phyloP scores from a whole-genome alignment of 2,113 vertebrate genomes.

The Boulengeromyrus knoepffleri region DNA sequence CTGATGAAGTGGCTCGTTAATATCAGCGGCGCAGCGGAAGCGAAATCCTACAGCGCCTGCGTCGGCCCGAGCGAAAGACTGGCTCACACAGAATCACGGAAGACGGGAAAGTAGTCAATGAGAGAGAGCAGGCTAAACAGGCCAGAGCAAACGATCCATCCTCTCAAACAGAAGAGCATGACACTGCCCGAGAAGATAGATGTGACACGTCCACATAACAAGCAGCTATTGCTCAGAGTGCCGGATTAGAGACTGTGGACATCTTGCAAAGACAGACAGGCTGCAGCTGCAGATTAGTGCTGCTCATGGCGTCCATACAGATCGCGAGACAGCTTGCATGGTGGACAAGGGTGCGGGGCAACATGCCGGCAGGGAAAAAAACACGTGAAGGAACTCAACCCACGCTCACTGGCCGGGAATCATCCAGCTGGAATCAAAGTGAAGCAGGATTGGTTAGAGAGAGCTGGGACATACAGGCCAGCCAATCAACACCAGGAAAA shows the following conservation, averaged over 20 bases:
- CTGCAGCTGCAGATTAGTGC: not conserved
- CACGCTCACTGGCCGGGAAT: constrained; percentile 61
- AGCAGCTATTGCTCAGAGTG: not conserved
- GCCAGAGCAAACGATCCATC: not conserved
- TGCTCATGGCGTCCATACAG: not conserved
- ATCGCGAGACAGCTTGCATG: not conserved
- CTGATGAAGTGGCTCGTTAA: not conserved
- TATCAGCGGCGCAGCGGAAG: not conserved
- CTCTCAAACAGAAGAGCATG: not conserved
- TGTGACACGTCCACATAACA: not conserved
- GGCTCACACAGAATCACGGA: not conserved
- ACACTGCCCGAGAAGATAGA: not conserved
- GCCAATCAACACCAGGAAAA: not conserved
- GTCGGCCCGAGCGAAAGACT: not conserved
- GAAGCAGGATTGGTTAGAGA: constrained; percentile 26
- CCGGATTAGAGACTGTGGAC: not conserved
- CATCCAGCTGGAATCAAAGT: constrained; percentile 61
- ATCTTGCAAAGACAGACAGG: not conserved
- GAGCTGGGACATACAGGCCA: not conserved
- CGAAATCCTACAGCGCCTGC: not conserved
- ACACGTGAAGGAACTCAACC: constrained; percentile 52
- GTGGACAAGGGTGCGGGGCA: not conserved
- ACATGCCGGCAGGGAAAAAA: constrained; percentile 40
- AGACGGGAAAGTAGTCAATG: not conserved
- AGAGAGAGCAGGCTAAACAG: not conserved